Conservation (phyloP, 2,113 vertebrate species). For the Heloderma charlesbogerti region DNA sequence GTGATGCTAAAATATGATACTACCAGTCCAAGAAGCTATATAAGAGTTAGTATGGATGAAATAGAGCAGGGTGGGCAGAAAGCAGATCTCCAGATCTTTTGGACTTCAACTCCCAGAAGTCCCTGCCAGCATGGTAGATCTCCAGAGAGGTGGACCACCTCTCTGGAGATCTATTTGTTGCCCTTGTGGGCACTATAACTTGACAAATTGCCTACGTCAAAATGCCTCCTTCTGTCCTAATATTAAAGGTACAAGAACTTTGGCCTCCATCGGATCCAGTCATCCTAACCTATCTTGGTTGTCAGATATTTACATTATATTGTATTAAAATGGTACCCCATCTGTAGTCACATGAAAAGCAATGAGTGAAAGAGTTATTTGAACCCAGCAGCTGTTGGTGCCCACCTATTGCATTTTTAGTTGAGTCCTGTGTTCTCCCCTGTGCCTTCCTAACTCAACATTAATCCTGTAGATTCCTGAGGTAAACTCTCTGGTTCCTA, state of each 20-base stretch:
- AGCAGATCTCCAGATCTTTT: too few relatives aligned
- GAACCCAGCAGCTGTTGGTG: too few relatives aligned
- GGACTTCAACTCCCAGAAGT: too few relatives aligned
- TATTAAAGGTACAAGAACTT: neutral
- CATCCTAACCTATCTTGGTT: neutral
- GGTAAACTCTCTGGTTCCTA: neutral
- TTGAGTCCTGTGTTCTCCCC: neutral
- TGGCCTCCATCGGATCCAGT: neutral
- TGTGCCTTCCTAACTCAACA: neutral
- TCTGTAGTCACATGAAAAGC: too few relatives aligned
- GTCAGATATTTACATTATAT: neutral
- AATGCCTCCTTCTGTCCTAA: neutral
- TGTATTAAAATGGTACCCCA: too few relatives aligned
- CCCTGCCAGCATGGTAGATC: too few relatives aligned
- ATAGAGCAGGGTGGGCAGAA: neutral
- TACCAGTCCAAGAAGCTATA: neutral
- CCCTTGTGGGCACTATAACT: neutral
- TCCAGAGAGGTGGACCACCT: too few relatives aligned
- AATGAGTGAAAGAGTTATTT: too few relatives aligned
- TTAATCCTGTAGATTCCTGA: neutral
- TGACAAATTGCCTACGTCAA: neutral
- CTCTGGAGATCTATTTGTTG: too few relatives aligned
- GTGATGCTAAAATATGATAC: neutral
- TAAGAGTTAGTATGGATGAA: neutral
- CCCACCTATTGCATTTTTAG: too few relatives aligned